Conservation (phyloP, 2,113 vertebrate genomes). For the Corythoichthys haematopterus region DNA sequence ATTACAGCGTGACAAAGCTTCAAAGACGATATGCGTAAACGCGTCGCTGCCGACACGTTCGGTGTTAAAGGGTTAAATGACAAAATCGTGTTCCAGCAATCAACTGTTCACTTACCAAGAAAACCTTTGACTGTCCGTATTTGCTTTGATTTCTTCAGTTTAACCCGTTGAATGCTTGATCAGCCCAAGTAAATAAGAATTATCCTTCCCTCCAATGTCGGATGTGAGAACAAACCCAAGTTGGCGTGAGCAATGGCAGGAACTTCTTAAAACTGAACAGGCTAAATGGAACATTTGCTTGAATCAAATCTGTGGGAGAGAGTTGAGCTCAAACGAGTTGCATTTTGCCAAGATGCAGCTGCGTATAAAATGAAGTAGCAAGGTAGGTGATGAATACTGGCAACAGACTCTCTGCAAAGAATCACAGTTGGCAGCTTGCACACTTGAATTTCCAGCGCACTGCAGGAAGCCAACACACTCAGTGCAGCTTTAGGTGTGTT, state of each 20-base stretch:
- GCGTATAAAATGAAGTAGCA: slow-evolving; percentile 18
- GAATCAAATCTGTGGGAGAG: background rate
- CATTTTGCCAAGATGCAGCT: background rate
- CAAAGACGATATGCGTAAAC: no score
- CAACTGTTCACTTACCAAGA: no score
- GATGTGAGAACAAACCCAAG: background rate
- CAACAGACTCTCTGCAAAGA: slow-evolving; percentile 11
- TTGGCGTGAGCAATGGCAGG: slow-evolving; percentile 1
- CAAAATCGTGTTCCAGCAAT: no score
- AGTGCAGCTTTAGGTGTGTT: slow-evolving; percentile 29
- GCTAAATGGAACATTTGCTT: background rate
- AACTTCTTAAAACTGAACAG: background rate
- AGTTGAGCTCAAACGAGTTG: background rate
- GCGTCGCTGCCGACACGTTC: no score
- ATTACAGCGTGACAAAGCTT: no score
- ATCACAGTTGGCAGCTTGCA: slow-evolving; percentile 16
- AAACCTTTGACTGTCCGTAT: background rate
- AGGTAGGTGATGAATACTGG: slow-evolving; percentile 13
- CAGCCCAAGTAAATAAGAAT: background rate
- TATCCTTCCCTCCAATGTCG: background rate
- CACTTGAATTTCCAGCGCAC: slow-evolving; percentile 13
- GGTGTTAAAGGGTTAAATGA: no score
- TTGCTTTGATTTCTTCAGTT: slow-evolving; percentile 10
- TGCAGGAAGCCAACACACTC: slow-evolving; percentile 4
- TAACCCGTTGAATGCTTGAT: background rate